Conservation (phyloP, 2,113 vertebrate genomes). For the Xiphorhynchus elegans region DNA sequence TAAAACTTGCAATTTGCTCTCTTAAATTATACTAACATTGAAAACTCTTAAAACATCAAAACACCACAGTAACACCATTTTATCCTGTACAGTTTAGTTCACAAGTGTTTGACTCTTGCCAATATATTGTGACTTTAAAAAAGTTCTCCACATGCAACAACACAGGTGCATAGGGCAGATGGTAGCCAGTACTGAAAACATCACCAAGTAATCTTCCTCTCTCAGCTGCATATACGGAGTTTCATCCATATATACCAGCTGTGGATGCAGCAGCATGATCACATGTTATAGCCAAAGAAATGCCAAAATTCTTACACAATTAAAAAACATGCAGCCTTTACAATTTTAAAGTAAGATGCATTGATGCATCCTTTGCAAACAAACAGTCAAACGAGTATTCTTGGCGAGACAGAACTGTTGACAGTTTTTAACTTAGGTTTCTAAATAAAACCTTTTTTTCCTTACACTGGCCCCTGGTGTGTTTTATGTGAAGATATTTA, state of each 20-base stretch:
- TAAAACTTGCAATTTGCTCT: neutral
- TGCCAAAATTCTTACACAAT: neutral
- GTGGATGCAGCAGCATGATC: neutral
- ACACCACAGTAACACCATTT: neutral
- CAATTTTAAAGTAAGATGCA: neutral
- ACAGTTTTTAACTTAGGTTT: neutral
- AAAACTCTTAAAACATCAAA: neutral
- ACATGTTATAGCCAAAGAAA: neutral
- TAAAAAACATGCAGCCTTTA: neutral
- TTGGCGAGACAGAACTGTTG: neutral
- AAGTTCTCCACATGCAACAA: neutral
- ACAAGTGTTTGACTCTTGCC: neutral
- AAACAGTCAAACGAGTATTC: neutral
- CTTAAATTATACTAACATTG: neutral
- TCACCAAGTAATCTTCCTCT: neutral
- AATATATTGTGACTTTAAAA: neutral
- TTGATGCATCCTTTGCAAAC: neutral
- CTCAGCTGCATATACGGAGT: neutral
- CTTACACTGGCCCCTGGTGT: conserved; percentile 4
- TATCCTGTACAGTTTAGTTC: neutral
- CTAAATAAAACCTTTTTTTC: conserved; percentile 23
- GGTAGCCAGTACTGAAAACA: neutral
- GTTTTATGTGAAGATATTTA: conserved; percentile 50
- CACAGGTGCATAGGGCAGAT: neutral
- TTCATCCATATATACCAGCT: neutral